These are phyloP conservation scores for Plutella xylostella DNA, from an alignment of 2,888 invertebrate species.

Conservation along the genomic window DNA sequence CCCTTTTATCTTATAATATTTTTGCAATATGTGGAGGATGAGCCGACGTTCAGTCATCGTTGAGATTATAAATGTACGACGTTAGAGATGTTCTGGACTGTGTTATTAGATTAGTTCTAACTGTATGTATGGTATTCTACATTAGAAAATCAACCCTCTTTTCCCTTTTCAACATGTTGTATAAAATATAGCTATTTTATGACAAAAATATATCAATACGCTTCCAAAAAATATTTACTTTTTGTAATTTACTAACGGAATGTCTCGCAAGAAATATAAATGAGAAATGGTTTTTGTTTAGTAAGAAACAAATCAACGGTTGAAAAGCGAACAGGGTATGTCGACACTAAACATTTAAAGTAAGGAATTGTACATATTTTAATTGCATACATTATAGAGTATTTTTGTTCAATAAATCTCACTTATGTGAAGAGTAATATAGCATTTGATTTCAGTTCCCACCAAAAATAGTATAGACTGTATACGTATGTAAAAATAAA, in stretches of 20 bases:
- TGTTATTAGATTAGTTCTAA: constrained; percentile 54
- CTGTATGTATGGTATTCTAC: constrained; percentile 26
- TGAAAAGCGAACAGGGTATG: constrained; percentile 68
- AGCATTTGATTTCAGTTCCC: too few relatives aligned
- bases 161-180: constrained; percentile 67
- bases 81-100: constrained; percentile 57
- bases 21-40: too few relatives aligned
- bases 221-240: constrained; percentile 3
- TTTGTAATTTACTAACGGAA: constrained; percentile 4
- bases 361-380: constrained; percentile 66
- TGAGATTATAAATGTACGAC: too few relatives aligned
- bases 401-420: constrained; percentile 68
- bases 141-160: constrained; percentile 43
- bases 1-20: too few relatives aligned
- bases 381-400: constrained; percentile 53
- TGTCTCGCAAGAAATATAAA: constrained; percentile 45
- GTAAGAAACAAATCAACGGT: constrained; percentile 63
- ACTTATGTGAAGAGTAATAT: too few relatives aligned
- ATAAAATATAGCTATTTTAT: constrained; percentile 9
- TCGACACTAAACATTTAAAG: constrained; percentile 51
- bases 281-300: constrained; percentile 25
- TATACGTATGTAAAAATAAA: constrained; percentile 44
- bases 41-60: too few relatives aligned
- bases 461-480: too few relatives aligned
- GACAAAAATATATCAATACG: constrained; percentile 1